These are phyloP conservation scores for Tuta absoluta DNA, from an alignment of 2,888 invertebrate genomes.

Conservation along the genomic window DNA sequence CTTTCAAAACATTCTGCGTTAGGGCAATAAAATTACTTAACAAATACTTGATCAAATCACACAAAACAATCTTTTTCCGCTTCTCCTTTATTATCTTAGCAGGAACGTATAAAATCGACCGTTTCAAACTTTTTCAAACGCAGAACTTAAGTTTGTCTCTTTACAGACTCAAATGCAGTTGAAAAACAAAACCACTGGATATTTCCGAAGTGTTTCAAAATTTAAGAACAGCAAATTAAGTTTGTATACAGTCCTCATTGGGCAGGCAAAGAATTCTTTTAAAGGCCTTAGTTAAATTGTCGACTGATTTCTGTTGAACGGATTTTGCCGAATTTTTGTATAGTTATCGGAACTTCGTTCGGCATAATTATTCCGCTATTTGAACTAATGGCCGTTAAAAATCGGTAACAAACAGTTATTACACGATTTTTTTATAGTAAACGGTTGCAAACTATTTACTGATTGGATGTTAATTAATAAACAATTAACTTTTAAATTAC, in stretches of 20 bases:
- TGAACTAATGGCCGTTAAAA: too few species aligned
- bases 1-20: constrained; percentile 21
- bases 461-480: too few species aligned
- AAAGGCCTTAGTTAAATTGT: constrained; percentile 23
- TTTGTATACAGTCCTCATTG: constrained; percentile 15
- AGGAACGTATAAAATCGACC: neutral
- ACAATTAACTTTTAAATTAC: too few species aligned
- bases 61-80: neutral
- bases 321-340: constrained; percentile 10
- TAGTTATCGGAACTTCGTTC: neutral
- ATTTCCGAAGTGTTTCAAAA: neutral
- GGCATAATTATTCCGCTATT: constrained; percentile 3
- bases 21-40: constrained; percentile 23
- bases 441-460: too few species aligned
- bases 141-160: constrained; percentile 3
- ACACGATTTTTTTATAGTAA: too few species aligned
- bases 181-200: neutral
- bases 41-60: constrained; percentile 2
- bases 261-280: constrained; percentile 17
- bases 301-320: constrained; percentile 20
- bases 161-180: neutral
- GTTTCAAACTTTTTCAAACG: neutral
- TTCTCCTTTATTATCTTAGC: neutral
- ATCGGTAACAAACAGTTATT: too few species aligned
- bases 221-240: constrained; percentile 2